Evolutionary conservation across 2,797 vertebrate genomes (phyloP), one percentile per base, ranked within the genome.

Genomic region (Anomalospiza imberbis): DNA sequence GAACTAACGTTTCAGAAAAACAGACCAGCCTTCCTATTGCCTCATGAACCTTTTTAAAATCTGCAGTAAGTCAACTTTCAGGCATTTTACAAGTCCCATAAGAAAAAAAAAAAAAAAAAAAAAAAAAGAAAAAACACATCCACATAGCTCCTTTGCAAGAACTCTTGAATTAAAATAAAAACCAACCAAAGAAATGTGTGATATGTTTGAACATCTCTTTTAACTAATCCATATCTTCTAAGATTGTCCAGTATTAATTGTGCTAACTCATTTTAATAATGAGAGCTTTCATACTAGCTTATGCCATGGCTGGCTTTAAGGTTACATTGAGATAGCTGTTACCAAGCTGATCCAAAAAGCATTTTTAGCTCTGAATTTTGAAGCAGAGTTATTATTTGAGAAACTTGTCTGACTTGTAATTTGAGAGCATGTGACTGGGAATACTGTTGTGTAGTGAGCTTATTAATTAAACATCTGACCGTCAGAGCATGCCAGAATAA

Each of bases 391-490:
- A 29, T 91, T 86, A 36, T 96, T 84, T 36, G 48, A 70, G 92
- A 91, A 96, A 66, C 85, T 74, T 94, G 92, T 72, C 95, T 93
- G 60, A 82, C 89, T 95, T 95, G 94, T 95, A 96, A 94, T 50
- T 60, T 61, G 72, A 62, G 84, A 61, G 17, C 8, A n/a, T 84
- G 55, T 65, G 88, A 24, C 74, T 66, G 78, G 91, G 86, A 89
- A 74, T 79, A 57, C 12, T 73, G 80, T 73, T 88, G 50, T 84
- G 89, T 65, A 92, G 94, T 31, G 70, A 93, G 89, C 53, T 96
- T 94, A 96, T 97, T 96, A 97, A 97, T 97, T 97, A 97, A 97
- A 96, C 96, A 97, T 98, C 87, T 93, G 92, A 96, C n/a, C 32
- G n/a, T 78, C 82, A 57, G 87, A 87, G 42, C 84, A 45, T 89